Conservation (phyloP, 2,888 invertebrate species). For the Onthophagus sagittarius region DNA sequence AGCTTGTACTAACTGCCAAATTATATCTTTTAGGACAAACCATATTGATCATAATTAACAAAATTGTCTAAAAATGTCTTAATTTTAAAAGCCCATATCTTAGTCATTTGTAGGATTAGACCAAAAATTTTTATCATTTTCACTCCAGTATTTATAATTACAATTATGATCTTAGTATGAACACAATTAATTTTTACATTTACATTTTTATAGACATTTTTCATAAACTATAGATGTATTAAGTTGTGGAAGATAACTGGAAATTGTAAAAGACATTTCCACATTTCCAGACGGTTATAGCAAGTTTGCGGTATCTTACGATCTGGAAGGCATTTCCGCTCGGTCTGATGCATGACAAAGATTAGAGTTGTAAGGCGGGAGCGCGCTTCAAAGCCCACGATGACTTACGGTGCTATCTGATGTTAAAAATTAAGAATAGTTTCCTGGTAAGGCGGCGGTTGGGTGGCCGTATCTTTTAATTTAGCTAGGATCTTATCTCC, state of each 20-base stretch:
- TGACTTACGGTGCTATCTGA: conserved; percentile 30
- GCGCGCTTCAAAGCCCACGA: conserved; percentile 14
- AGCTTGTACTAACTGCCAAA: no score
- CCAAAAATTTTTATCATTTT: no score
- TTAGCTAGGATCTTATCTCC: conserved; percentile 16
- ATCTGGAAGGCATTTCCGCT: conserved; percentile 16
- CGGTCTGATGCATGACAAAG: conserved; percentile 21
- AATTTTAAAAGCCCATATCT: no score
- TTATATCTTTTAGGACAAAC: no score
- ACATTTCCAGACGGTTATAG: conserved; percentile 14
- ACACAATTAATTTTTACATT: no score
- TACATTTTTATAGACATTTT: no score
- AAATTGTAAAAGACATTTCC: conserved; percentile 14
- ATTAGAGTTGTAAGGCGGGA: conserved; percentile 15
- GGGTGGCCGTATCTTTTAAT: conserved; percentile 28
- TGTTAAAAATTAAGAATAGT: conserved; percentile 30
- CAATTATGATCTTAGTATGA: no score
- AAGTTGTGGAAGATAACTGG: background rate
- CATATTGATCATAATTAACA: no score
- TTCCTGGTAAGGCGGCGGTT: conserved; percentile 17
- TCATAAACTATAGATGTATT: background rate
- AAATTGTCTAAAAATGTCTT: no score
- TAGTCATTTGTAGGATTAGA: no score
- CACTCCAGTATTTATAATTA: no score
- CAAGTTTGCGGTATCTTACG: conserved; percentile 19